phyloP scores from a whole-genome alignment of 2,797 vertebrate species.

The Sebastes trivittatus region DNA sequence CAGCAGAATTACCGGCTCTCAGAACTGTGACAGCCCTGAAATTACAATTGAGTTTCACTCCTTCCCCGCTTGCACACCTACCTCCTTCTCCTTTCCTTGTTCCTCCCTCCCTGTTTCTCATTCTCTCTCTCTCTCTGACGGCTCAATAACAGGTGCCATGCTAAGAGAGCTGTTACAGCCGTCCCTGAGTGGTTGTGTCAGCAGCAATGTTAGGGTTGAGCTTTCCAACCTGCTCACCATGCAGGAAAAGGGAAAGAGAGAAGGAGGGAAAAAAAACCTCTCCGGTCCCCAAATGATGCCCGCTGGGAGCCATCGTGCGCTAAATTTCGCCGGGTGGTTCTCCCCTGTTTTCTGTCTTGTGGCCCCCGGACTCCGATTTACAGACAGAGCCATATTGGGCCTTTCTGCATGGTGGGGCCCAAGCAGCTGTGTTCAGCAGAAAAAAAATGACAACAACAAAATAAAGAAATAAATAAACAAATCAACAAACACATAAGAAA shows the following conservation, averaged over 20 bases:
- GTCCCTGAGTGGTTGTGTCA: conserved; percentile 86
- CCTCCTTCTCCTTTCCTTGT: conserved; percentile 69
- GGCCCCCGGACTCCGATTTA: conserved; percentile 74
- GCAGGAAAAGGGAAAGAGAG: conserved; percentile 77
- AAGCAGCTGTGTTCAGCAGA: conserved; percentile 80
- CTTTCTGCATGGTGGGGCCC: conserved; percentile 79
- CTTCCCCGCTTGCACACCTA: conserved; percentile 67
- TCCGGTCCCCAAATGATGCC: conserved; percentile 77
- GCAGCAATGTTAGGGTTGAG: conserved; percentile 79
- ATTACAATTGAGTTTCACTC: conserved; percentile 85
- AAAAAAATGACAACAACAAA: conserved; percentile 74
- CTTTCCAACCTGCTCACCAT: conserved; percentile 84
- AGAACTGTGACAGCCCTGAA: conserved; percentile 86
- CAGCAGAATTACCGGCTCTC: conserved; percentile 85
- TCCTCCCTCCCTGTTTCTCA: conserved; percentile 19
- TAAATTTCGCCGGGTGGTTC: conserved; percentile 75
- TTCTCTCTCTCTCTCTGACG: conserved; percentile 72
- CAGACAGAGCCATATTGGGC: conserved; percentile 76
- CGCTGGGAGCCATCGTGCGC: conserved; percentile 79
- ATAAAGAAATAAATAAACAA: conserved; percentile 82
- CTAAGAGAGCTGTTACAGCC: conserved; percentile 84
- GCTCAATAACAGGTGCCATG: conserved; percentile 87
- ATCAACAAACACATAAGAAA: conserved; percentile 75
- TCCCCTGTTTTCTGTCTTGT: conserved; percentile 73
- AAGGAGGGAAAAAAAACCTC: conserved; percentile 61